Evolutionary conservation across 2,888 invertebrate species (phyloP).

Genomic region (Xestia ashworthii): DNA sequence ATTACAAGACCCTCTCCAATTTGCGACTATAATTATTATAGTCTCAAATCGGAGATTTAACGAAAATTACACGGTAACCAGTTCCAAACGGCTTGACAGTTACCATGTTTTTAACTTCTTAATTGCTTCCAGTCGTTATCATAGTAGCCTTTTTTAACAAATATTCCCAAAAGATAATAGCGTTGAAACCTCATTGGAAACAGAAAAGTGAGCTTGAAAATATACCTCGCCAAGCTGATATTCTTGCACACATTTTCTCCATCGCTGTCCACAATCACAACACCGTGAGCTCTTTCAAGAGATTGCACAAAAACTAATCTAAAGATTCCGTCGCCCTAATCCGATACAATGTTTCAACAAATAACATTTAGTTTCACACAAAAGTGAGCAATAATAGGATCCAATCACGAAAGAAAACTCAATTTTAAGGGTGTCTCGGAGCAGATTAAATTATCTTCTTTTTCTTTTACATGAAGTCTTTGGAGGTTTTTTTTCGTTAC

Average conservation of each 20-base stretch:
- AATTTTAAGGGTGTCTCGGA: conserved; percentile 56
- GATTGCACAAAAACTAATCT: conserved; percentile 55
- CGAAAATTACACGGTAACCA: not conserved
- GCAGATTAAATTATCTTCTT: conserved; percentile 50
- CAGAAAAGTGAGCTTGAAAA: conserved; percentile 7
- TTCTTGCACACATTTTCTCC: conserved; percentile 29
- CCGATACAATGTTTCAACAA: conserved; percentile 43
- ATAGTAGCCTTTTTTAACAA: not conserved
- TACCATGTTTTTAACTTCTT: not conserved
- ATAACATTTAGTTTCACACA: conserved; percentile 55
- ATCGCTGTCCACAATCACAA: conserved; percentile 31
- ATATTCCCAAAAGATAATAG: not conserved
- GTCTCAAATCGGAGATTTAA: not conserved
- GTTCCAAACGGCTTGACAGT: not conserved
- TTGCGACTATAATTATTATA: too few species aligned
- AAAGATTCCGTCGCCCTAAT: conserved; percentile 40
- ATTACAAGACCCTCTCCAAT: too few species aligned
- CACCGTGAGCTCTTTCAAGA: conserved; percentile 26
- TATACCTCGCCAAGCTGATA: not conserved
- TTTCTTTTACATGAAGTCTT: conserved; percentile 25
- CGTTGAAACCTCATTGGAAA: not conserved
- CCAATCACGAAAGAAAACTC: conserved; percentile 59
- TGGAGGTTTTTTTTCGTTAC: conserved; percentile 19
- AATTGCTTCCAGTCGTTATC: not conserved
- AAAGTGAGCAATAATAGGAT: conserved; percentile 49